Evolutionary conservation across 2,888 invertebrate species (phyloP).

Genomic region (Tetanocera ferruginea): DNA sequence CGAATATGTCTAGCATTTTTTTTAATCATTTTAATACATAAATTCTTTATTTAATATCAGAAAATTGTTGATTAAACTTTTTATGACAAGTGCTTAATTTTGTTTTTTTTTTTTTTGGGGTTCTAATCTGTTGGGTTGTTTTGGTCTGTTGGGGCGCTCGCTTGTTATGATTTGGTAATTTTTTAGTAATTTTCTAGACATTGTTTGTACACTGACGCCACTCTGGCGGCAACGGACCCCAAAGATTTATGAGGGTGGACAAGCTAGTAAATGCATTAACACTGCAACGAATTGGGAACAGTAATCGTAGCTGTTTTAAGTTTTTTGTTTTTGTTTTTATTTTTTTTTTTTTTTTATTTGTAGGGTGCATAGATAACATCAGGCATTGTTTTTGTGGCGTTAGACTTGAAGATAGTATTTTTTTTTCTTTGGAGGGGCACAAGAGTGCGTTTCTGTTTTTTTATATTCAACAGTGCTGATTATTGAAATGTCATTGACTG

Average conservation of each 20-base stretch:
- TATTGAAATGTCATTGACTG: neutral
- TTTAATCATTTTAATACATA: neutral
- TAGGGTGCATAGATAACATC: neutral
- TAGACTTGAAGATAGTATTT: neutral
- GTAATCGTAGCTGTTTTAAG: neutral
- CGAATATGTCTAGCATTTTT: neutral
- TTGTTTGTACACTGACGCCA: slow-evolving; percentile 66
- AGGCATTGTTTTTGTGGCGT: neutral
- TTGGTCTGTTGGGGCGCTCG: neutral
- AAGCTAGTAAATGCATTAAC: neutral
- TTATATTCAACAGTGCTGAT: too few species aligned
- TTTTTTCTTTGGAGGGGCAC: neutral
- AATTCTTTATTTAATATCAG: neutral
- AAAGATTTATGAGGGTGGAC: slow-evolving; percentile 62
- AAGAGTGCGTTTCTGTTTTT: neutral
- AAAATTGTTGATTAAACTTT: neutral
- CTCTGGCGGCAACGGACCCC: slow-evolving; percentile 61
- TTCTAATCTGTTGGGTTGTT: neutral
- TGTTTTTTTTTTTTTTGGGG: neutral
- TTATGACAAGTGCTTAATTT: neutral
- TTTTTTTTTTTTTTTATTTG: neutral
- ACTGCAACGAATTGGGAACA: neutral
- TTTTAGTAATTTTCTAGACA: slow-evolving; percentile 40
- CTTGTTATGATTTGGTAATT: slow-evolving; percentile 6
- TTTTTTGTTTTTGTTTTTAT: neutral